A percentile compares a stretch with the other conserved stretches of the same genome.
These are phyloP conservation scores for Poicephalus meyeri DNA, from an alignment of 2,113 vertebrate genomes.

Conservation along the genomic window DNA sequence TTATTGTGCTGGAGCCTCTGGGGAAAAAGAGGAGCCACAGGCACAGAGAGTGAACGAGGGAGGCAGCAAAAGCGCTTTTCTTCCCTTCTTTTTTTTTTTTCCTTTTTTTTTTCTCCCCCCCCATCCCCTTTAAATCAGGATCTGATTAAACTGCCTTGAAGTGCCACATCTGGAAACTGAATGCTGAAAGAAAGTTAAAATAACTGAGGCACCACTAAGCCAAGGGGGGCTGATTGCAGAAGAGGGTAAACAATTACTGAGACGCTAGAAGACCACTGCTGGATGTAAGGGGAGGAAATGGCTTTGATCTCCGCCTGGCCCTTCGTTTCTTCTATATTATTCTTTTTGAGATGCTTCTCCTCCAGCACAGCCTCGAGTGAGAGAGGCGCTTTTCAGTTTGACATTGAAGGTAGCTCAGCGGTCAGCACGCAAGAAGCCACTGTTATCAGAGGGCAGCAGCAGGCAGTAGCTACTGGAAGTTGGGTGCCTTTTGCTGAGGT, in stretches of 20 bases:
- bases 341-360: slow-evolving; percentile 67
- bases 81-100: neutral
- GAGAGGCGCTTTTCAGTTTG: slow-evolving; percentile 66
- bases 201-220: slow-evolving; percentile 61
- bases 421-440: slow-evolving; percentile 67
- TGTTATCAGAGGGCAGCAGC: slow-evolving; percentile 66
- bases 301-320: slow-evolving; percentile 68
- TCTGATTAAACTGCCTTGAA: slow-evolving; percentile 54
- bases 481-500: slow-evolving; percentile 73
- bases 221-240: slow-evolving; percentile 51
- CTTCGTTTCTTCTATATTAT: slow-evolving; percentile 57
- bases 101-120: neutral
- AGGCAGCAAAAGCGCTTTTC: slow-evolving; percentile 52
- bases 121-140: neutral
- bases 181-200: slow-evolving; percentile 62
- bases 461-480: slow-evolving; percentile 60
- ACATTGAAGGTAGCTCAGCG: slow-evolving; percentile 78
- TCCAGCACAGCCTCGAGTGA: slow-evolving; percentile 57
- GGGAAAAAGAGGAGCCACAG: slow-evolving; percentile 66
- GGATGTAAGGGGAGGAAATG: slow-evolving; percentile 74
- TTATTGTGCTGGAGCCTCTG: slow-evolving; percentile 67
- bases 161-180: slow-evolving; percentile 74
- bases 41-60: slow-evolving; percentile 48
- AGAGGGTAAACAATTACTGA: slow-evolving; percentile 47
- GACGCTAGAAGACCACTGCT: slow-evolving; percentile 47